Evolutionary conservation across 2,888 invertebrate genomes (phyloP).

Genomic region (Apodemia zela): DNA sequence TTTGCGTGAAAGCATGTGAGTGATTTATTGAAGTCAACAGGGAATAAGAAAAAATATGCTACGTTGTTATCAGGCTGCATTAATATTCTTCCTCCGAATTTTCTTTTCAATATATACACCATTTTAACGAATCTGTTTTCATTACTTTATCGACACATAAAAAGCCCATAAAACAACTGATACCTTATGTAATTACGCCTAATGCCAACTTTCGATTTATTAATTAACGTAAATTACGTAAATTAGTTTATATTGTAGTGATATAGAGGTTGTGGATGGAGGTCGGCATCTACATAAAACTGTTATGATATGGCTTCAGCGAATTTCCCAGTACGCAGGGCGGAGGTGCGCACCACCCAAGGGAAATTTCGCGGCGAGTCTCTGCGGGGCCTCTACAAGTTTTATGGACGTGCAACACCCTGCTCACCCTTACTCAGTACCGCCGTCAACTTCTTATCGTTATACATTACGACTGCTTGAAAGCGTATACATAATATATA

Average conservation of each 20-base stretch:
- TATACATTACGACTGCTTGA: slow-evolving; percentile 49
- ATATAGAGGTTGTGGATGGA: slow-evolving; percentile 41
- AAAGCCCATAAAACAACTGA: background rate
- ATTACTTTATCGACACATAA: slow-evolving; percentile 2
- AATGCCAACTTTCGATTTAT: background rate
- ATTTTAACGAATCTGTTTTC: slow-evolving; percentile 21
- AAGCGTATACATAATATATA: slow-evolving; percentile 43
- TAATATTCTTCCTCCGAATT: slow-evolving; percentile 54
- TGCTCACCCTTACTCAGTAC: slow-evolving; percentile 35
- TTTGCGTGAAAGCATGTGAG: slow-evolving; percentile 65
- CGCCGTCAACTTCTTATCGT: slow-evolving; percentile 65
- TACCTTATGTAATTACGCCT: too few relatives aligned
- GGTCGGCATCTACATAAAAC: slow-evolving; percentile 79
- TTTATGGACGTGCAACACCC: slow-evolving; percentile 74
- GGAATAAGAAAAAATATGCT: slow-evolving; percentile 59
- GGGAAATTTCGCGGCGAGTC: slow-evolving; percentile 78
- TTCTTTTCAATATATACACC: slow-evolving; percentile 38
- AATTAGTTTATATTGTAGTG: slow-evolving; percentile 9
- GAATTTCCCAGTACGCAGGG: slow-evolving; percentile 72
- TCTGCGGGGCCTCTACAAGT: slow-evolving; percentile 74
- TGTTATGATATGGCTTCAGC: slow-evolving; percentile 79
- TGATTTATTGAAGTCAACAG: slow-evolving; percentile 67
- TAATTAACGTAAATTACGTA: slow-evolving; percentile 13
- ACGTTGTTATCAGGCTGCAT: slow-evolving; percentile 60
- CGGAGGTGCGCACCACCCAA: slow-evolving; percentile 52